A percentile compares a stretch with the other conserved stretches of the same genome.
These are phyloP conservation scores for Lapara coniferarum DNA, from an alignment of 2,888 invertebrate species.

Conservation along the genomic window DNA sequence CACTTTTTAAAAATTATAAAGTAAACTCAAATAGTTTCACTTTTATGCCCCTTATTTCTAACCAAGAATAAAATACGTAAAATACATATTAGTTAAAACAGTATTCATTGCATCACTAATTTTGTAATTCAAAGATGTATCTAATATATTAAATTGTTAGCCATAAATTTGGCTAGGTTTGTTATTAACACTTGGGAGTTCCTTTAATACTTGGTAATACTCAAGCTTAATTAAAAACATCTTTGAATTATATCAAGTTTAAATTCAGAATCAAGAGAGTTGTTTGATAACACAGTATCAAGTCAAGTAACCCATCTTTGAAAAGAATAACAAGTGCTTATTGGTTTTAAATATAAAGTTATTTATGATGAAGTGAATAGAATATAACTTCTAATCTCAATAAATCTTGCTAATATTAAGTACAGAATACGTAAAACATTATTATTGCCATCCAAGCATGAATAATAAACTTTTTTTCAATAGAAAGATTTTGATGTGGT, in stretches of 20 bases:
- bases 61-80: no score
- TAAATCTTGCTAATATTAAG: no score
- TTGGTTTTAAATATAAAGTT: neutral
- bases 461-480: neutral
- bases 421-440: neutral
- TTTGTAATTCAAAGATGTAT: slow-evolving; percentile 59
- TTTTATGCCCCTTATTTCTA: no score
- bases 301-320: neutral
- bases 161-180: no score
- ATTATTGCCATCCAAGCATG: neutral
- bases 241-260: slow-evolving; percentile 34
- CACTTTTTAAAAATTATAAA: no score
- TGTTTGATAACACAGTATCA: neutral
- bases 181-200: no score
- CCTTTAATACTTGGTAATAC: neutral
- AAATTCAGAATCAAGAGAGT: slow-evolving; percentile 9
- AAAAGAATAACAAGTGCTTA: neutral
- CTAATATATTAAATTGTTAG: neutral
- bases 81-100: no score
- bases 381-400: neutral
- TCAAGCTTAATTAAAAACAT: slow-evolving; percentile 35
- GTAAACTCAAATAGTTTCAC: no score
- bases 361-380: neutral
- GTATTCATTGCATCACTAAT: no score
- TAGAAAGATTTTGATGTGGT: no score